These are phyloP conservation scores for Bicyclus anynana DNA, from an alignment of 1,140 invertebrate genomes.

Conservation along the genomic window DNA sequence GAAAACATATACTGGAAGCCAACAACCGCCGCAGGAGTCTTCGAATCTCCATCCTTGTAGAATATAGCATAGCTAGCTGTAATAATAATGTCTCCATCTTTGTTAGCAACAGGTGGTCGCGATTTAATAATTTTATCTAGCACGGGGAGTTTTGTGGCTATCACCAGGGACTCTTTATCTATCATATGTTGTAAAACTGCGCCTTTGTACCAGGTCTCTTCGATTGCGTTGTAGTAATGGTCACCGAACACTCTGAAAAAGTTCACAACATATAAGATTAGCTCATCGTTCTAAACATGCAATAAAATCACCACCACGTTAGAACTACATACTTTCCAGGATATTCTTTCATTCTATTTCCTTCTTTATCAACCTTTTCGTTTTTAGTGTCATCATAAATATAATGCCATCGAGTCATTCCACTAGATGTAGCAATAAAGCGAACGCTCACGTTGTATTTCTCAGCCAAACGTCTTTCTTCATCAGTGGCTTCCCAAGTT, in stretches of 20 bases:
- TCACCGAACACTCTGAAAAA: conserved; percentile 85
- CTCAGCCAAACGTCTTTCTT: conserved; percentile 77
- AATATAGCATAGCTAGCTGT: conserved; percentile 93
- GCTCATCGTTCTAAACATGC: too few species aligned
- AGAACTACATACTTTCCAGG: conserved; percentile 43
- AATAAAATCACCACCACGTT: neutral
- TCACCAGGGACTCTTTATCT: conserved; percentile 86
- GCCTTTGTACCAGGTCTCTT: conserved; percentile 95
- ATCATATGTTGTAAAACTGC: conserved; percentile 91
- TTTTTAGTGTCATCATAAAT: conserved; percentile 78
- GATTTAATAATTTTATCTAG: conserved; percentile 64
- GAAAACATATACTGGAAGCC: conserved; percentile 86
- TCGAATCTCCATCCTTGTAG: conserved; percentile 84
- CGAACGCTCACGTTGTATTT: conserved; percentile 84
- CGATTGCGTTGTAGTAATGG: conserved; percentile 86
- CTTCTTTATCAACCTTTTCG: conserved; percentile 52
- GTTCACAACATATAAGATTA: too few species aligned
- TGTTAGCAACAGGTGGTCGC: conserved; percentile 37
- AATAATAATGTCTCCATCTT: conserved; percentile 80
- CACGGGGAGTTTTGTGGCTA: conserved; percentile 86
- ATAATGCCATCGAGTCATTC: conserved; percentile 90
- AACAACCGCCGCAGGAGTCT: conserved; percentile 92
- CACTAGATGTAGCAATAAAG: conserved; percentile 93
- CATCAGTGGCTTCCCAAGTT: conserved; percentile 75
- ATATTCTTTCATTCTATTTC: conserved; percentile 43